These are phyloP conservation scores for Eupeodes latifasciatus DNA, from an alignment of 2,888 invertebrate genomes.

Conservation along the genomic window DNA sequence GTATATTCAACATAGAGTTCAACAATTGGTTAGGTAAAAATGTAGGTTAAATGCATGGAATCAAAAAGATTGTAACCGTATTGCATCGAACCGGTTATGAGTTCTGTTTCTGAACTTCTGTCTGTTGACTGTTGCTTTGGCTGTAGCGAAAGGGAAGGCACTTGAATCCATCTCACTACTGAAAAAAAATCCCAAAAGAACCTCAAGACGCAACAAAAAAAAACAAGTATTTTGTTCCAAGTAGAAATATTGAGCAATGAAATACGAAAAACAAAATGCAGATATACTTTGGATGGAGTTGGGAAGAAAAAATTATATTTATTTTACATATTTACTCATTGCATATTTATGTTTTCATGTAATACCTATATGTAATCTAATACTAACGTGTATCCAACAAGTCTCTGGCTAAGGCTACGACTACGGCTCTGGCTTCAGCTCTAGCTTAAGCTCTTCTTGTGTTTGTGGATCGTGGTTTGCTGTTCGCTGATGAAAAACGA, in stretches of 20 bases:
- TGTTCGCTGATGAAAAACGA: conserved; percentile 71
- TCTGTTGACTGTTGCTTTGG: background rate
- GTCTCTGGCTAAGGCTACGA: conserved; percentile 34
- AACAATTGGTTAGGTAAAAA: conserved; percentile 73
- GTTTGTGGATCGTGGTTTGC: conserved; percentile 56
- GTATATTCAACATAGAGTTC: conserved; percentile 51
- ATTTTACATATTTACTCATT: conserved; percentile 37
- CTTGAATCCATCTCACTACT: conserved; percentile 50
- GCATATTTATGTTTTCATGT: conserved; percentile 66
- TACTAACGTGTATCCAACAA: conserved; percentile 73
- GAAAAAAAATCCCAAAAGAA: conserved; percentile 45
- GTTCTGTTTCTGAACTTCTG: conserved; percentile 43
- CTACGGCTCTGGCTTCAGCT: background rate
- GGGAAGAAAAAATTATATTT: conserved; percentile 41
- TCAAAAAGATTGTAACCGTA: conserved; percentile 67
- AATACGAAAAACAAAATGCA: conserved; percentile 31
- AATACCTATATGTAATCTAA: conserved; percentile 57
- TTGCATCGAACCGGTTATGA: conserved; percentile 73
- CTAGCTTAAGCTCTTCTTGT: conserved; percentile 28
- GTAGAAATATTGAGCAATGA: conserved; percentile 24
- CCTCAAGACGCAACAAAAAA: conserved; percentile 36
- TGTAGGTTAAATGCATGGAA: conserved; percentile 74
- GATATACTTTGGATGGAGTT: conserved; percentile 33
- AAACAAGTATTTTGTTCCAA: conserved; percentile 39
- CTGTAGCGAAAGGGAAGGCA: conserved; percentile 52